Evolutionary conservation across 2,113 vertebrate species (phyloP).

Genomic region (Pyxicephalus adspersus): DNA sequence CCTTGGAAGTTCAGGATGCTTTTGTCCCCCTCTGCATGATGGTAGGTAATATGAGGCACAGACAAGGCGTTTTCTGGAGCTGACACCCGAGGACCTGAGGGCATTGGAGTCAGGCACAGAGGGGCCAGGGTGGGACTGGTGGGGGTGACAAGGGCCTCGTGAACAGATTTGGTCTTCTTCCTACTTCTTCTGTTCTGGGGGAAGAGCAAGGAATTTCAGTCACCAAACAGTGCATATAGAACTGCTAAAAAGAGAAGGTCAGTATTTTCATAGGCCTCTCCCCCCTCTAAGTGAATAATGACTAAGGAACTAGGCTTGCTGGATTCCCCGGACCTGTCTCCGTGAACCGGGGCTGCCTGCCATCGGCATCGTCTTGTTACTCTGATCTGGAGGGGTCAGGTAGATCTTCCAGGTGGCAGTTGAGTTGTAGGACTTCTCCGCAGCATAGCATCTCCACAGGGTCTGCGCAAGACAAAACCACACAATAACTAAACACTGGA

Average conservation of each 20-base stretch:
- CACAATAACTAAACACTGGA: too few relatives aligned
- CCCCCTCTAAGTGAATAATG: too few relatives aligned
- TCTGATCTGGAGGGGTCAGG: constrained; percentile 67
- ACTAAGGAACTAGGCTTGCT: background rate
- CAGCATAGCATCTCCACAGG: constrained; percentile 86
- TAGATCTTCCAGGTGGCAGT: constrained; percentile 88
- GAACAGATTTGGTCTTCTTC: constrained; percentile 73
- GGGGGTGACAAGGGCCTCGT: constrained; percentile 71
- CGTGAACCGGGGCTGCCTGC: constrained; percentile 71
- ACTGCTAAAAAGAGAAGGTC: too few relatives aligned
- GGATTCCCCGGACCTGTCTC: constrained; percentile 73
- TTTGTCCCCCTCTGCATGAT: constrained; percentile 76
- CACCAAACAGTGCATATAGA: background rate
- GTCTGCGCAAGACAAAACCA: constrained; percentile 69
- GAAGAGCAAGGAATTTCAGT: constrained; percentile 51
- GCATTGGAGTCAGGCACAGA: constrained; percentile 13
- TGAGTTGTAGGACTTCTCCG: constrained; percentile 79
- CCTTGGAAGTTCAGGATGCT: constrained; percentile 75
- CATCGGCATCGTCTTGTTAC: constrained; percentile 65
- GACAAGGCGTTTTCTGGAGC: constrained; percentile 69
- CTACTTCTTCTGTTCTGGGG: constrained; percentile 77
- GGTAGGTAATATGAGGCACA: constrained; percentile 82
- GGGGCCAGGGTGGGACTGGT: constrained; percentile 61
- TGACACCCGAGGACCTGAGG: background rate
- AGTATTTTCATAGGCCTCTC: too few relatives aligned